phyloP scores from a whole-genome alignment of 2,113 vertebrate species.

The Macaca fascicularis region T2T-MFA8v1.1 NC_088385.1:127641001-127641500 shows the following conservation, averaged over 20 bases:
- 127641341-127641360: neutral
- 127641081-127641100: too few relatives aligned
- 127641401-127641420: neutral
- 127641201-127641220: neutral
- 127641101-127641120: too few relatives aligned
- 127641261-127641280: neutral
- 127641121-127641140: too few relatives aligned
- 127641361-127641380: neutral
- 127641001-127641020: too few relatives aligned
- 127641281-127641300: neutral
- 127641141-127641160: too few relatives aligned
- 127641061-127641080: too few relatives aligned
- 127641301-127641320: neutral
- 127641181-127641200: neutral
- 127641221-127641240: neutral
- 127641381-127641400: neutral
- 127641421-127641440: neutral
- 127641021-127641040: too few relatives aligned
- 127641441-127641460: neutral
- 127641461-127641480: neutral
- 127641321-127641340: neutral
- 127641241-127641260: neutral
- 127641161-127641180: too few relatives aligned
- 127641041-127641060: too few relatives aligned
- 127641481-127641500: neutral